Base-by-base conservation (phyloP, 2,888 invertebrate genomes). In the Melinaea marsaeus region DNA sequence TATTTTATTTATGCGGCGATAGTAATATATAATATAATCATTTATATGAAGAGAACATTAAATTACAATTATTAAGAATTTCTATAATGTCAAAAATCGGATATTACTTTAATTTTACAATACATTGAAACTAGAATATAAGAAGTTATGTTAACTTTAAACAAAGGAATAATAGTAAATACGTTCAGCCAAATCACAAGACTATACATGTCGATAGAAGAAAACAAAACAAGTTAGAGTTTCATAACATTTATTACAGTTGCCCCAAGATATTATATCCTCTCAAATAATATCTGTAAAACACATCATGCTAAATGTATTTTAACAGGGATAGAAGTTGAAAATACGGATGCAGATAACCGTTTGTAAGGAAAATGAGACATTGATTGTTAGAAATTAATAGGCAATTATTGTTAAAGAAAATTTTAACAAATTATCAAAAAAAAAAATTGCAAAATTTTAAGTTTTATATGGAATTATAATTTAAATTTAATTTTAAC, bases 221-320 rank as follows among this genome's bases (percentile, higher is more conserved):
- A 75, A 78, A 76, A 79, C 80, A 80, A 81, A 81, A 79, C 79
- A 80, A 78, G 74, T 69, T 66, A 82, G 84, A 85, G 78, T 85
- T 85, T 79, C 69, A 76, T 77, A 84, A 84, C 85, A 81, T 85
- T 84, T 83, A 84, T 82, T 84, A 84, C 81, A 83, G 83, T 83
- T 80, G 67, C 67, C 67, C 60, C 66, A 42, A 54, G 72, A 69
- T 70, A 64, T 64, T 64, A 60, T 46, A 57, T 60, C 58, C 57
- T 57, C 57, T 60, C 57, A 60, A 60, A 64, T 64, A 61, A 61
- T 64, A 61, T 61, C 37, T 42, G 47, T 55, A 61, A 61, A 64
- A 51, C 9, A 7, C 32, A 32, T 51, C 7, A 51, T 22, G 22
- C 32, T 32, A 9, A 51, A 32, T 51, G 32, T 32, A 5, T 51